Conservation (phyloP, 2,797 vertebrate species). For the Gymnothorax javanicus region DNA sequence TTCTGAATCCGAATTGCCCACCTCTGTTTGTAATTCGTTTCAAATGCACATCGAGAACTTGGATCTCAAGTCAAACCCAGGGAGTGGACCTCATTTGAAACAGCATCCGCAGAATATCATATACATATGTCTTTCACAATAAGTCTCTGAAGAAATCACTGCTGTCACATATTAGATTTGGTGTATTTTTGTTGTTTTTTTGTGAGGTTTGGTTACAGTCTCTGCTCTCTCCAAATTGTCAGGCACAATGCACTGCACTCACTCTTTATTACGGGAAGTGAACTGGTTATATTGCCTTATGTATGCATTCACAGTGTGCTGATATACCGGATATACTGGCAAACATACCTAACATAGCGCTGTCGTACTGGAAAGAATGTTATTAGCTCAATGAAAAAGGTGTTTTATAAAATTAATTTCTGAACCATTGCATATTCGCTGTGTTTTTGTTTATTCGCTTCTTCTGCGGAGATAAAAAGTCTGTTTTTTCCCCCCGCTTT, state of each 20-base stretch:
- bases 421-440: not conserved
- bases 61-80: not conserved
- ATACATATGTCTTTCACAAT: not conserved
- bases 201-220: not conserved
- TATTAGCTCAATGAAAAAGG: not conserved
- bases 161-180: not conserved
- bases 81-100: not conserved
- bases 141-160: not conserved
- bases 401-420: not conserved
- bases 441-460: not conserved
- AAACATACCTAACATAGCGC: not conserved
- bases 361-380: not conserved
- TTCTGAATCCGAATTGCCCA: too few relatives aligned
- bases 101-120: not conserved
- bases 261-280: not conserved
- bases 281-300: not conserved
- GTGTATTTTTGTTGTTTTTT: not conserved
- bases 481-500: not conserved
- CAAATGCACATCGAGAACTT: not conserved
- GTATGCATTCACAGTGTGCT: not conserved
- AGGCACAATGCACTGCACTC: not conserved
- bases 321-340: not conserved
- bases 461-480: not conserved
- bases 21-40: not conserved
- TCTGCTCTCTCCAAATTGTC: not conserved